Percentiles rank a stretch among this genome's conserved stretches.
These are phyloP conservation scores for Rallus limicola DNA, from an alignment of 2,113 vertebrate species.

Conservation along the genomic window DNA sequence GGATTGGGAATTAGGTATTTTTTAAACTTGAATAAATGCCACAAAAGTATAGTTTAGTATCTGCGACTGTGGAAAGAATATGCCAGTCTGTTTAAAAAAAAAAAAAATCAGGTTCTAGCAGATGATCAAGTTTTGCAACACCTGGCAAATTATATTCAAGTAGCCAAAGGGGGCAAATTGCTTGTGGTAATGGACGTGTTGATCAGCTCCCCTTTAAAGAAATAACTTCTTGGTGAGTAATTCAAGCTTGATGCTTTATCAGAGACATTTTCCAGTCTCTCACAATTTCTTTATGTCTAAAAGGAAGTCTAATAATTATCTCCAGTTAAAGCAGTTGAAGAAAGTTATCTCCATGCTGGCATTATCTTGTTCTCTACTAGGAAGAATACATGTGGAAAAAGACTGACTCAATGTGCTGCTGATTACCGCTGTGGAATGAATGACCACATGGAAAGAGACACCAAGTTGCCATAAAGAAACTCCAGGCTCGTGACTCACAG, in stretches of 20 bases:
- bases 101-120: not conserved
- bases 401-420: not conserved
- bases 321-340: not conserved
- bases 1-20: not conserved
- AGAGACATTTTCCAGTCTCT: not conserved
- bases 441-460: not conserved
- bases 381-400: not conserved
- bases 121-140: not conserved
- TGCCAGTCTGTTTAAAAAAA: not conserved
- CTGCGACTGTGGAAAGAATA: not conserved
- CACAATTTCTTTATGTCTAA: not conserved
- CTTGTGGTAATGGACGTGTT: not conserved
- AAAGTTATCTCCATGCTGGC: not conserved
- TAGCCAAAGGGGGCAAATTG: not conserved
- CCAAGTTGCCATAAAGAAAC: not conserved
- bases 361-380: not conserved
- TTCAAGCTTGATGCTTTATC: not conserved
- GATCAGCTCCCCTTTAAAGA: not conserved
- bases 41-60: not conserved
- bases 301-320: not conserved
- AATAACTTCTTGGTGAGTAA: not conserved
- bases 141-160: not conserved
- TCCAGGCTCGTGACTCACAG: constrained; percentile 9
- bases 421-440: not conserved
- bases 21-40: not conserved